Evolutionary conservation across 2,797 vertebrate species (phyloP), one percentile per base, ranked within the genome.

Genomic region (Pseudochaenichthys georgianus): DNA sequence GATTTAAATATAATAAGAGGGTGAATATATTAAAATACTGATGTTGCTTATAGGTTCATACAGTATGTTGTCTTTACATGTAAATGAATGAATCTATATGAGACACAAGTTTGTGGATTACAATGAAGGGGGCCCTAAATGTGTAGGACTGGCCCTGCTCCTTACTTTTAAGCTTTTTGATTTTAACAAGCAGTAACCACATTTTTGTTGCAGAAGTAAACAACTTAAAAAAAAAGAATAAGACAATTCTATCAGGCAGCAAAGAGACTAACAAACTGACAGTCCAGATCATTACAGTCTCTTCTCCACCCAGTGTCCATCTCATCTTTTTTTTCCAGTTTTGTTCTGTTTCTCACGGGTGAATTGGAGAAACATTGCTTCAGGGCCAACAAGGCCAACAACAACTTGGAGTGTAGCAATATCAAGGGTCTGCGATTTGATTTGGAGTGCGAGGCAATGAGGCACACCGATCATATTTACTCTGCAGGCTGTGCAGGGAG

Each of bases 371-470:
- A 15, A 3, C n/a, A 28, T 67, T 15, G 43, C 72, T 70, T 55
- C 70, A 1, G 61, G 75, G 31, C 28, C 19, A 62, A 34, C 13
- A 4, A 74, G 60, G 45, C n/a, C 5, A 51, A 19, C 68, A 67
- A 55, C 21, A 73, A 42, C 50, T 23, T 3, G 19, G 51, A 73
- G 80, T n/a, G 51, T 46, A 45, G 61, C 53, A 46, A 81, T 76
- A 85, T 77, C 63, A 73, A 76, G 61, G 64, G 31, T 64, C 51
- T 63, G 21, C 42, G 50, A 62, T 81, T 81, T 53, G 66, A 88
- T 84, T 86, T 78, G 86, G 79, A 82, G 77, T 65, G 77, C 55
- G 77, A 81, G 71, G 70, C 74, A 57, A 71, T 75, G 75, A 87
- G 78, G 79, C 77, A 73, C 70, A 88, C 73, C 61, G 10, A 72